Evolutionary conservation across 2,888 invertebrate genomes (phyloP).

Genomic region (Tetragonula carbonaria): DNA sequence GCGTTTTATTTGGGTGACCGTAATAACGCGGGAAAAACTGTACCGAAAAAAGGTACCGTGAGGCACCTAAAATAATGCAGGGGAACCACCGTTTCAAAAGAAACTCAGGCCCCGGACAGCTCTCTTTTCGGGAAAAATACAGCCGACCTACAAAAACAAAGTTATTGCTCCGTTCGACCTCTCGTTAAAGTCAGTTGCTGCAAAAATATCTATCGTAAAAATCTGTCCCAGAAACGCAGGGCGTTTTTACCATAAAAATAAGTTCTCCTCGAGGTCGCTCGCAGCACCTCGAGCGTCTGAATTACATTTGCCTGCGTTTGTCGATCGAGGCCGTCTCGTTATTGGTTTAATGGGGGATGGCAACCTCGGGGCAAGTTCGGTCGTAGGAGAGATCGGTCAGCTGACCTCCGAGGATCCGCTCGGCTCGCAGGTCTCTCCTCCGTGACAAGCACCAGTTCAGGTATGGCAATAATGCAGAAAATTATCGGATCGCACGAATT

Average conservation of each 20-base stretch:
- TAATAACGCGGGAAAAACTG: constrained; percentile 81
- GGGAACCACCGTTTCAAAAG: constrained; percentile 7
- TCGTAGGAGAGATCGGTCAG: constrained; percentile 54
- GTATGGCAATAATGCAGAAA: constrained; percentile 39
- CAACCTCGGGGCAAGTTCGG: constrained; percentile 61
- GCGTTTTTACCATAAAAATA: constrained; percentile 75
- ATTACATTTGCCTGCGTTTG: constrained; percentile 80
- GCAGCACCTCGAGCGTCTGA: constrained; percentile 50
- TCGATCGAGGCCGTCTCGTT: constrained; percentile 73
- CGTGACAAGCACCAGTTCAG: constrained; percentile 9
- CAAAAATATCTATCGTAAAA: constrained; percentile 78
- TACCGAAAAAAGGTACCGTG: constrained; percentile 73
- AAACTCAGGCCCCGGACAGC: neutral
- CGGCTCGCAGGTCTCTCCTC: constrained; percentile 14
- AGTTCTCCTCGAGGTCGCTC: constrained; percentile 12
- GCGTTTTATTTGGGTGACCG: constrained; percentile 82
- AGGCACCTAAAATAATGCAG: constrained; percentile 59
- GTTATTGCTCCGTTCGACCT: constrained; percentile 70
- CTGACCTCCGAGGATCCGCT: constrained; percentile 11
- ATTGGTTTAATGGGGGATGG: constrained; percentile 76
- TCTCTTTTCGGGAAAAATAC: constrained; percentile 67
- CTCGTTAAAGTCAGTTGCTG: constrained; percentile 55
- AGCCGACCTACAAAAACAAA: constrained; percentile 73
- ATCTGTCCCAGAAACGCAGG: constrained; percentile 68
- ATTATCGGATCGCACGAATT: constrained; percentile 44